These are phyloP conservation scores for Anguilla marmorata DNA, from an alignment of 2,797 vertebrate species.

Conservation along the genomic window DNA sequence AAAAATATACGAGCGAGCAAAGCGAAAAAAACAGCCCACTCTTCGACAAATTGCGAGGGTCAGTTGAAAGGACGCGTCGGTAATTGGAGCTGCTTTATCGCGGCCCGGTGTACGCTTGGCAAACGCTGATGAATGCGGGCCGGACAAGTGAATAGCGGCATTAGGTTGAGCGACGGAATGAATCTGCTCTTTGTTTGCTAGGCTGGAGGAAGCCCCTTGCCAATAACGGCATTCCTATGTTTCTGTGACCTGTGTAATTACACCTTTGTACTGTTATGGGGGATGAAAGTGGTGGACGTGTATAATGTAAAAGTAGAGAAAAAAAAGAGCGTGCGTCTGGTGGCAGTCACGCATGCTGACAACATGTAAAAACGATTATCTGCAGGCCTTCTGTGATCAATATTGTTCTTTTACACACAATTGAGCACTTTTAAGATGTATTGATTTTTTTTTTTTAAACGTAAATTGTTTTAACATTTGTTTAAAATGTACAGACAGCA, in stretches of 20 bases:
- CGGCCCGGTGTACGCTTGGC: slow-evolving; percentile 59
- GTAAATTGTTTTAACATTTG: slow-evolving; percentile 55
- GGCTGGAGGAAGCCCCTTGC: slow-evolving; percentile 66
- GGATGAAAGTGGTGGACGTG: slow-evolving; percentile 46
- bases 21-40: neutral
- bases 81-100: slow-evolving; percentile 72
- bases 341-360: slow-evolving; percentile 32
- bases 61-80: slow-evolving; percentile 59
- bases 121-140: slow-evolving; percentile 69
- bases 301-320: slow-evolving; percentile 41
- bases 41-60: slow-evolving; percentile 39
- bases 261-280: slow-evolving; percentile 64
- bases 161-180: slow-evolving; percentile 69
- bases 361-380: slow-evolving; percentile 33
- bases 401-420: slow-evolving; percentile 43
- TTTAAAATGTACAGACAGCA: slow-evolving; percentile 53
- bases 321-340: slow-evolving; percentile 40
- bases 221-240: slow-evolving; percentile 75
- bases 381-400: slow-evolving; percentile 44
- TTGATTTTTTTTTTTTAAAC: slow-evolving; percentile 52
- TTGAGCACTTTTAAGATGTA: slow-evolving; percentile 58
- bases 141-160: slow-evolving; percentile 68
- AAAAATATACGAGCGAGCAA: neutral
- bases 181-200: slow-evolving; percentile 73
- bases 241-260: slow-evolving; percentile 65